Conservation (phyloP, 2,888 invertebrate species). For the Plusia festucae region DNA sequence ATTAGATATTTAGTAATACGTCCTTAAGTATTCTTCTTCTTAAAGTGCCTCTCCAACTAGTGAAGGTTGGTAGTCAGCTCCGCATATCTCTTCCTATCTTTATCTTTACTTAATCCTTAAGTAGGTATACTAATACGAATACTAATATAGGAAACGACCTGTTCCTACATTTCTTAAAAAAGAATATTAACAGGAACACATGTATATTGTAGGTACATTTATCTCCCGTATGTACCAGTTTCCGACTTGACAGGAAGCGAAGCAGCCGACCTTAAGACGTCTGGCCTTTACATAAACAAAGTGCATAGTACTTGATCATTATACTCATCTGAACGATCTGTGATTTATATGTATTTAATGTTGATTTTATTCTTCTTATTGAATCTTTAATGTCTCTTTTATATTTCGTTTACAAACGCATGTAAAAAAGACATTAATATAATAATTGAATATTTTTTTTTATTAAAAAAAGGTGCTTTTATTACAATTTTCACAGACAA, state of each 20-base stretch:
- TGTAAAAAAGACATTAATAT: too few species aligned
- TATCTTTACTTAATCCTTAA: too few species aligned
- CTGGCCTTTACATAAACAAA: constrained; percentile 38
- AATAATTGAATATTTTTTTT: too few species aligned
- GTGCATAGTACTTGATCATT: constrained; percentile 40
- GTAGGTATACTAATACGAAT: too few species aligned
- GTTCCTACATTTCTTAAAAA: not conserved
- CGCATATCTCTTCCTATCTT: too few species aligned
- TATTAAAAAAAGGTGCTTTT: too few species aligned
- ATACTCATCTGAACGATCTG: constrained; percentile 37
- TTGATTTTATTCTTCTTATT: not conserved
- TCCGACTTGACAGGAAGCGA: constrained; percentile 63
- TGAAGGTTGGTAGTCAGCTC: too few species aligned
- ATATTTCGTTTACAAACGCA: too few species aligned
- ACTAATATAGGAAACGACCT: too few species aligned
- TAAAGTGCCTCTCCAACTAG: too few species aligned
- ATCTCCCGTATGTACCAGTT: constrained; percentile 26
- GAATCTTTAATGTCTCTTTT: not conserved
- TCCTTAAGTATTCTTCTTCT: too few species aligned
- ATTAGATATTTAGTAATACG: not conserved
- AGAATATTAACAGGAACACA: not conserved
- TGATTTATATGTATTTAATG: not conserved
- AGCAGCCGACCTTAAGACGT: constrained; percentile 59
- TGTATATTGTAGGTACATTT: constrained; percentile 19
- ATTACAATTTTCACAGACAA: not conserved